Evolutionary conservation across 2,888 invertebrate genomes (phyloP).

Genomic region (Xanthia togata): DNA sequence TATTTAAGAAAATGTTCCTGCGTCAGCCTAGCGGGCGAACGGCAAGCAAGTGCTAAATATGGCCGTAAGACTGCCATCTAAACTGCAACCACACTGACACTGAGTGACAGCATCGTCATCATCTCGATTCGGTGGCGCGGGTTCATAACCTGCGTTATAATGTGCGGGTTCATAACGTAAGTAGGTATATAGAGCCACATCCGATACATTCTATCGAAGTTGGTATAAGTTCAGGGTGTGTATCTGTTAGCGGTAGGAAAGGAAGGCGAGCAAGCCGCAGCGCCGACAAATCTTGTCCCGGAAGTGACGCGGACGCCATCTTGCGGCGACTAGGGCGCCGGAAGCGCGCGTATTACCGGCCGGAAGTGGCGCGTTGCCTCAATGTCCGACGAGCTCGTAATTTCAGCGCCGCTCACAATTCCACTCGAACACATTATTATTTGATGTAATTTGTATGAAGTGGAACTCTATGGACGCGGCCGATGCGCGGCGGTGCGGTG

Average conservation of each 20-base stretch:
- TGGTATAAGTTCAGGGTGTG: not conserved
- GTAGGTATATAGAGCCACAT: not conserved
- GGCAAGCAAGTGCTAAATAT: not conserved
- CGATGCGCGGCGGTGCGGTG: not conserved
- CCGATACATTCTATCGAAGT: not conserved
- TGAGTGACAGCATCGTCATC: not conserved
- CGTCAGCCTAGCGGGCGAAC: not conserved
- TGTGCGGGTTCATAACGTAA: not conserved
- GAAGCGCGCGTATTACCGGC: conserved; percentile 39
- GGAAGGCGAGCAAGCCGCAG: not conserved
- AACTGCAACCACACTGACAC: not conserved
- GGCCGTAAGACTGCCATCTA: not conserved
- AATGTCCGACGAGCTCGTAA: conserved; percentile 55
- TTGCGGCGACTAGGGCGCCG: conserved; percentile 2
- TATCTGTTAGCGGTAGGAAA: not conserved
- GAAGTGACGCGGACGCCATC: conserved; percentile 17
- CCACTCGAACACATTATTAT: conserved; percentile 32
- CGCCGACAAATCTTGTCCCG: conserved; percentile 19
- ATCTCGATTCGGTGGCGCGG: not conserved
- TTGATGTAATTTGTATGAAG: conserved; percentile 32
- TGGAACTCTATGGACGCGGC: not conserved
- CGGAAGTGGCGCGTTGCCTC: conserved; percentile 51
- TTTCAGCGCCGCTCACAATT: conserved; percentile 27
- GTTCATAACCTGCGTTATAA: too few species aligned
- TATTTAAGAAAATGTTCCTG: not conserved